phyloP scores from a whole-genome alignment of 2,113 vertebrate species.

The Benitochromis conjunctus region DNA sequence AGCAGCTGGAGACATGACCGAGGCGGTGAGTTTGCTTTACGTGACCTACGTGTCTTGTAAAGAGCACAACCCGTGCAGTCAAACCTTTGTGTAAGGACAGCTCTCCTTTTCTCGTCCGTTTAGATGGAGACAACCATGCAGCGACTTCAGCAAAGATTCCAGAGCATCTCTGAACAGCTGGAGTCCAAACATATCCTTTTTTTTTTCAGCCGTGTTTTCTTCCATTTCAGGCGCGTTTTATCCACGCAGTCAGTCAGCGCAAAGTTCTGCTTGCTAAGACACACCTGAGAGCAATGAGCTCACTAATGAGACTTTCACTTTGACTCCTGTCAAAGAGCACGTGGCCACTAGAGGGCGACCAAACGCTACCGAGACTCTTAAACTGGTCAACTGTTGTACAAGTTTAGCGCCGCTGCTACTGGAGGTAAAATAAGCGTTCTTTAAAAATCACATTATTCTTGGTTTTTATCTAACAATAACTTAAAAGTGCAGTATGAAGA shows the following conservation, averaged over 20 bases:
- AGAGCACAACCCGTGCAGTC: neutral
- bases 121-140: slow-evolving; percentile 82
- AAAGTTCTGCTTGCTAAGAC: neutral
- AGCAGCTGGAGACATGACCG: slow-evolving; percentile 51
- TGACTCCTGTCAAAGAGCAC: neutral
- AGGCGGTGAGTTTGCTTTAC: slow-evolving; percentile 41
- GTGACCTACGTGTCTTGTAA: neutral
- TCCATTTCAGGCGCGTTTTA: neutral
- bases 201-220: slow-evolving; percentile 7
- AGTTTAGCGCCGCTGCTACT: neutral
- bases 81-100: neutral
- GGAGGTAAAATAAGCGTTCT: neutral
- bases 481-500: neutral
- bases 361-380: rapidly evolving
- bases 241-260: no score
- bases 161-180: slow-evolving; percentile 73
- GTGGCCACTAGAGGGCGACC: neutral
- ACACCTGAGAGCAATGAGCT: neutral
- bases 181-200: slow-evolving; percentile 87
- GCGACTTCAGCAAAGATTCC: slow-evolving; percentile 78
- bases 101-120: neutral
- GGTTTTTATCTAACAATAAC: neutral
- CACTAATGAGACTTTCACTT: neutral
- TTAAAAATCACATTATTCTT: neutral
- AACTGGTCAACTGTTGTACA: neutral